These are phyloP conservation scores for Monoplex corrugatus DNA, from an alignment of 2,888 invertebrate species.

Conservation along the genomic window DNA sequence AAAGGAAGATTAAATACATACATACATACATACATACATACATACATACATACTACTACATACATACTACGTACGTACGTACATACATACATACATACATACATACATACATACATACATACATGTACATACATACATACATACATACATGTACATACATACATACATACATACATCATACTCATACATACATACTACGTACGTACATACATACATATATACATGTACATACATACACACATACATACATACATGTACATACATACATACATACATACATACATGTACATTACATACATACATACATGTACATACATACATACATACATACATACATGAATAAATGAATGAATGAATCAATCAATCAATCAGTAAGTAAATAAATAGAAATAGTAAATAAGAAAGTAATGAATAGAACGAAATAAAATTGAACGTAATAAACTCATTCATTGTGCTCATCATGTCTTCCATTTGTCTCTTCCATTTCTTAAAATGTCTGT, in stretches of 20 bases:
- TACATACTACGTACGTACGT: background rate
- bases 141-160: background rate
- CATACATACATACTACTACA: background rate
- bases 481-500: too few relatives aligned
- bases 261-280: background rate
- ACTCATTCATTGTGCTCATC: too few relatives aligned
- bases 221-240: constrained; percentile 8
- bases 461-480: too few relatives aligned
- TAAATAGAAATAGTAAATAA: too few relatives aligned
- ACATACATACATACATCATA: background rate
- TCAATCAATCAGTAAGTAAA: too few relatives aligned
- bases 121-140: background rate
- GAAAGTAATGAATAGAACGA: too few relatives aligned
- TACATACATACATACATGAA: background rate
- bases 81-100: background rate
- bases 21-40: background rate
- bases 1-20: too few relatives aligned
- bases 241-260: background rate
- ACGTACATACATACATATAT: background rate
- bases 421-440: too few relatives aligned
- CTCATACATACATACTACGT: background rate
- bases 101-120: background rate
- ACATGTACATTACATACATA: constrained; percentile 15
- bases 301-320: background rate
- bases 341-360: too few relatives aligned